phyloP scores from a whole-genome alignment of 1,140 invertebrate genomes.

The Whitmania pigra region DNA sequence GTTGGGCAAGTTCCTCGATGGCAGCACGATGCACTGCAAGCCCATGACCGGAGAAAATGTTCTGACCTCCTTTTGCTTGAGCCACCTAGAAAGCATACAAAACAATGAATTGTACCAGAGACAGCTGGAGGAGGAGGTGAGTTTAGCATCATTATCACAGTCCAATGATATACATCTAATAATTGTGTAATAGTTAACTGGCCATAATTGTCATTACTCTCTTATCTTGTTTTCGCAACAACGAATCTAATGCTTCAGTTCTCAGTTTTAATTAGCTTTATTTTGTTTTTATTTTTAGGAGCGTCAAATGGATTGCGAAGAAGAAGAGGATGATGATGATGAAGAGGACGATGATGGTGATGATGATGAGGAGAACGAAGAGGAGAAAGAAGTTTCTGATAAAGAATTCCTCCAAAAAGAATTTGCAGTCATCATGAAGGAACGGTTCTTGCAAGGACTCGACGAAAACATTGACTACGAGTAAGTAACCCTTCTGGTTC shows the following conservation, averaged over 20 bases:
- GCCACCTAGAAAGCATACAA: slow-evolving; percentile 48
- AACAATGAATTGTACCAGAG: slow-evolving; percentile 50
- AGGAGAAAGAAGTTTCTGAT: slow-evolving; percentile 34
- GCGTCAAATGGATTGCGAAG: slow-evolving; percentile 37
- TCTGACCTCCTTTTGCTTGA: slow-evolving; percentile 42
- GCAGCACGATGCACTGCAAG: neutral
- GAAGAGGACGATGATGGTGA: slow-evolving; percentile 27
- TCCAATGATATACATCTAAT: neutral
- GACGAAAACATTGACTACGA: slow-evolving; percentile 71
- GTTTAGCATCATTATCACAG: slow-evolving; percentile 12
- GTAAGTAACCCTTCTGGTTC: slow-evolving; percentile 32
- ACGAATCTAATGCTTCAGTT: no score
- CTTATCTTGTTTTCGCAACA: neutral
- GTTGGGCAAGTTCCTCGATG: slow-evolving; percentile 65
- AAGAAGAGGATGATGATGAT: slow-evolving; percentile 31
- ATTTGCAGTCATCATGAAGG: slow-evolving; percentile 74
- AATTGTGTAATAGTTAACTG: neutral
- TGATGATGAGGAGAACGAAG: slow-evolving; percentile 22
- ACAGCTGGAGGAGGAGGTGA: slow-evolving; percentile 52
- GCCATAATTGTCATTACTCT: neutral
- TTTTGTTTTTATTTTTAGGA: slow-evolving; percentile 26
- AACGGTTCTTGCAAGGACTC: slow-evolving; percentile 67
- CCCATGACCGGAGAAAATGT: slow-evolving; percentile 12
- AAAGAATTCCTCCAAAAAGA: slow-evolving; percentile 59
- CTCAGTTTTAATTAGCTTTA: neutral